Conservation (phyloP, 2,797 vertebrate genomes). For the Halcyon chelicuti region DNA sequence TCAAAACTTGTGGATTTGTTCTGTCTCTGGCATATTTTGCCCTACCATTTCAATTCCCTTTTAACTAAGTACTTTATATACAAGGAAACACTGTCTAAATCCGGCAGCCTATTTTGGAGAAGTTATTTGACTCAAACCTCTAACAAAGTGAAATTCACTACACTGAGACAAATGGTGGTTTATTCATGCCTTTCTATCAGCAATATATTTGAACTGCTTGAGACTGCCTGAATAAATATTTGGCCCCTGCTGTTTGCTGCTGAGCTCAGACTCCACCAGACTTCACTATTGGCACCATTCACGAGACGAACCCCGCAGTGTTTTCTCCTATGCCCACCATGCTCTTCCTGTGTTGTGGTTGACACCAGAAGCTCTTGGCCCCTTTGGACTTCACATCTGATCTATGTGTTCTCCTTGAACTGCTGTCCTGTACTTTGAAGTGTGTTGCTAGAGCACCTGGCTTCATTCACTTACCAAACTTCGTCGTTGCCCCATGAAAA, state of each 20-base stretch:
- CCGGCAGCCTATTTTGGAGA: neutral
- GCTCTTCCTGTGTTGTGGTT: neutral
- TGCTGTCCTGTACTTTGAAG: neutral
- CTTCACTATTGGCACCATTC: neutral
- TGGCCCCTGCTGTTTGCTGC: conserved; percentile 15
- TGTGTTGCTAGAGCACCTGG: neutral
- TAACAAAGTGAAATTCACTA: neutral
- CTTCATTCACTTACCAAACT: neutral
- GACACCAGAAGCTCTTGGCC: neutral
- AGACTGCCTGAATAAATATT: neutral
- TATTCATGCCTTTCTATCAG: conserved; percentile 16
- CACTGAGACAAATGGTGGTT: neutral
- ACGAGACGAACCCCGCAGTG: fast-evolving
- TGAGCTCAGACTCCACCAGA: neutral
- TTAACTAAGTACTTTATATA: neutral
- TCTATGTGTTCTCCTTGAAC: neutral
- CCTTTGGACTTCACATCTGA: neutral
- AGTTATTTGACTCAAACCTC: neutral
- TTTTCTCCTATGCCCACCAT: neutral
- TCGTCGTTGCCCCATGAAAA: neutral
- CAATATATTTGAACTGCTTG: neutral
- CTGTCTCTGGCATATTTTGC: neutral
- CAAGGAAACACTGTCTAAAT: conserved; percentile 22
- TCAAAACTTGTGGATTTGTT: neutral
- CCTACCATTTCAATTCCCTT: neutral